Conservation (phyloP, 2,113 vertebrate species). For the Ceyx margarethae region DNA sequence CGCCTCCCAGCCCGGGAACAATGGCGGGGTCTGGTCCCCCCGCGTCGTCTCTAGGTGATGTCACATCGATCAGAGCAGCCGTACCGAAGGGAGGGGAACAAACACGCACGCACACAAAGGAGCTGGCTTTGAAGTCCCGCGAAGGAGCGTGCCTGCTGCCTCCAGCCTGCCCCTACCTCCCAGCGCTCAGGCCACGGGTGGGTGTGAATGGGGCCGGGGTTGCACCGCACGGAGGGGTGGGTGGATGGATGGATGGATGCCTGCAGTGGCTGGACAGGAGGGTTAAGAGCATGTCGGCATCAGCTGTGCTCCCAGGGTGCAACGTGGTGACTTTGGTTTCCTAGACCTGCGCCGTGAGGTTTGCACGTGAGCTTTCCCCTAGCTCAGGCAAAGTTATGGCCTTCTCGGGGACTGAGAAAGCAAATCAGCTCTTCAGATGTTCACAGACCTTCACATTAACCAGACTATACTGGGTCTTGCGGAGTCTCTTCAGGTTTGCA, state of each 20-base stretch:
- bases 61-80: conserved; percentile 84
- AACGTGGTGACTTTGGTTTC: background rate
- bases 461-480: fast-evolving
- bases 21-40: conserved; percentile 78
- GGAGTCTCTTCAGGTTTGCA: fast-evolving
- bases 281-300: background rate
- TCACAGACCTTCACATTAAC: fast-evolving
- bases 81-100: conserved; percentile 78
- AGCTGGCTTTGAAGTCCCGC: conserved; percentile 79
- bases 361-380: fast-evolving
- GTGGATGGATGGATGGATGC: background rate
- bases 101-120: conserved; percentile 43
- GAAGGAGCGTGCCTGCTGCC: conserved; percentile 81
- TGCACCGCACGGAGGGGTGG: background rate
- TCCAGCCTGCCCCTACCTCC: background rate
- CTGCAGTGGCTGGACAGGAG: fast-evolving
- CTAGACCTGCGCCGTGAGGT: fast-evolving
- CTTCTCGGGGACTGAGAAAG: background rate
- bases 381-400: background rate
- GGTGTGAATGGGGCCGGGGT: background rate
- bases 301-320: fast-evolving
- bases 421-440: fast-evolving
- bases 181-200: background rate
- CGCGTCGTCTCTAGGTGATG: conserved; percentile 75
- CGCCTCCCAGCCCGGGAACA: conserved; percentile 81